Conservation (phyloP, 2,888 invertebrate genomes). For the Polymixis flavicincta region DNA sequence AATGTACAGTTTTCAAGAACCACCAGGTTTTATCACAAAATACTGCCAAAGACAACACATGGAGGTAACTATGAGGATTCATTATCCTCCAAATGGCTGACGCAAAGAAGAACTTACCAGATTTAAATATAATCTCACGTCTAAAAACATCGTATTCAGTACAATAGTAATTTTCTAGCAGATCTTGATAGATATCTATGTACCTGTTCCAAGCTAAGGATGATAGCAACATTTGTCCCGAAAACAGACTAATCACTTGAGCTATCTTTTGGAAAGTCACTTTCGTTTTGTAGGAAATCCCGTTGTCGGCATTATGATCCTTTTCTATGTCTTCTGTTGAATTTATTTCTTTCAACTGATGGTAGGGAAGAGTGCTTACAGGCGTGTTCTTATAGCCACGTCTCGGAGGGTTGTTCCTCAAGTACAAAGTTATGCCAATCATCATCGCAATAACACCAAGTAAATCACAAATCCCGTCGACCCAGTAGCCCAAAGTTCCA, state of each 20-base stretch:
- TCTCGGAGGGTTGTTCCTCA: conserved; percentile 93
- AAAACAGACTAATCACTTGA: conserved; percentile 92
- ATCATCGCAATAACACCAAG: conserved; percentile 94
- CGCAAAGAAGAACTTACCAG: conserved; percentile 93
- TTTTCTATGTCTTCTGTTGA: conserved; percentile 87
- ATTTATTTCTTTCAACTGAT: conserved; percentile 86
- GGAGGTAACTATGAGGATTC: conserved; percentile 95
- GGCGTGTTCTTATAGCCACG: conserved; percentile 92
- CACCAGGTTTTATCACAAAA: conserved; percentile 96
- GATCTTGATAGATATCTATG: conserved; percentile 94
- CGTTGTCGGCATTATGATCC: conserved; percentile 84
- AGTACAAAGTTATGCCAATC: conserved; percentile 92
- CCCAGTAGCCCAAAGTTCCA: conserved; percentile 95
- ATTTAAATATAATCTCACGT: conserved; percentile 92
- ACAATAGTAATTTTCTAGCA: conserved; percentile 91
- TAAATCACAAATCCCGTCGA: conserved; percentile 96
- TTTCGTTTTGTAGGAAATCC: conserved; percentile 92
- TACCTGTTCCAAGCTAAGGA: conserved; percentile 96
- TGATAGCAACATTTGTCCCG: conserved; percentile 93
- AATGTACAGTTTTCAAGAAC: conserved; percentile 93
- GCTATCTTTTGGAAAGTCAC: conserved; percentile 92
- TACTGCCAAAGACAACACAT: conserved; percentile 93
- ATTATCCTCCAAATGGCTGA: conserved; percentile 94
- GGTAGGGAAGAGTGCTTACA: conserved; percentile 90
- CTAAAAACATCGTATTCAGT: conserved; percentile 86